These are phyloP conservation scores for Eriosoma lanigerum DNA, from an alignment of 1,140 invertebrate species.

Conservation along the genomic window DNA sequence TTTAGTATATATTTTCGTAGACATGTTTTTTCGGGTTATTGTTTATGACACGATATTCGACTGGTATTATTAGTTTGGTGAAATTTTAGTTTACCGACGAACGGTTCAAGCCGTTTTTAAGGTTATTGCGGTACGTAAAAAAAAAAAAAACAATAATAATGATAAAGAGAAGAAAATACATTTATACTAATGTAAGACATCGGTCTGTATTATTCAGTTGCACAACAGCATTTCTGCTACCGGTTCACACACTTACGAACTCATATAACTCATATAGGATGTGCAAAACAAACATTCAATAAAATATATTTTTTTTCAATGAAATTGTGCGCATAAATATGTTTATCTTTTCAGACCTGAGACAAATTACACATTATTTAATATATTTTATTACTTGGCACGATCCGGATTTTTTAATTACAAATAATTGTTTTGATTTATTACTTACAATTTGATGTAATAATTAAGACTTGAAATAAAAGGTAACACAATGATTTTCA, in stretches of 20 bases:
- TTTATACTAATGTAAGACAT: neutral
- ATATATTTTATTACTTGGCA: no score
- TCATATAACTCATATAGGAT: neutral
- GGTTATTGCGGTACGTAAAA: neutral
- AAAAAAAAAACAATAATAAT: constrained; percentile 19
- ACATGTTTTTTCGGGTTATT: neutral
- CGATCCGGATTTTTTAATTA: no score
- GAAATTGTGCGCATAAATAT: no score
- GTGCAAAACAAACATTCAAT: neutral
- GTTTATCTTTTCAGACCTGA: no score
- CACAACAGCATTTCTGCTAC: constrained; percentile 14
- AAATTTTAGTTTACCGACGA: neutral
- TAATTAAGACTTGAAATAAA: no score
- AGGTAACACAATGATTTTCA: no score
- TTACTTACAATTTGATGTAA: no score
- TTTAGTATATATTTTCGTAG: neutral
- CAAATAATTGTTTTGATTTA: no score
- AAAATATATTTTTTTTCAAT: no score
- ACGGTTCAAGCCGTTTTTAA: neutral
- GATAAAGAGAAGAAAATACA: neutral
- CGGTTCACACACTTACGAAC: neutral
- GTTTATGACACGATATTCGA: neutral
- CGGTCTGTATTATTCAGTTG: neutral
- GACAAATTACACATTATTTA: no score
- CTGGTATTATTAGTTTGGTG: neutral